phyloP scores from a whole-genome alignment of 2,888 invertebrate species.

The Apodemia duryi region DNA sequence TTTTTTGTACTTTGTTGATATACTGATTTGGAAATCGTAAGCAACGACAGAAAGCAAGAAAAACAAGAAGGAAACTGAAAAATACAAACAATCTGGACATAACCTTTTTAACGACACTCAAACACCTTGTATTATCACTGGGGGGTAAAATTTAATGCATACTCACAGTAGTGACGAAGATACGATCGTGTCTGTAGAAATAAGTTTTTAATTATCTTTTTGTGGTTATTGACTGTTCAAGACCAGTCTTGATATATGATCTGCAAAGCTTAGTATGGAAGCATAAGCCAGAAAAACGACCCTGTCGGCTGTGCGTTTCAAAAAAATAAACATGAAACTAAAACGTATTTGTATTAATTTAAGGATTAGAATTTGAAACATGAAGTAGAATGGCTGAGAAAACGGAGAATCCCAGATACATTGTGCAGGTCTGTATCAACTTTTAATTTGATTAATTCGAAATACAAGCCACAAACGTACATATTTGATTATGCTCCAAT shows the following conservation, averaged over 20 bases:
- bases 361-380: constrained; percentile 53
- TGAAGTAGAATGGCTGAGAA: constrained; percentile 75
- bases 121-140: constrained; percentile 1
- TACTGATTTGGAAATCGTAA: constrained; percentile 38
- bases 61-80: constrained; percentile 1
- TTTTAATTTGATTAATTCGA: constrained; percentile 8
- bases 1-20: constrained; percentile 55
- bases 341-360: constrained; percentile 43
- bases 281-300: not conserved
- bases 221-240: not conserved
- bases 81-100: constrained; percentile 3
- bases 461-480: not conserved
- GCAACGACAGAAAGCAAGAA: constrained; percentile 28
- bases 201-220: not conserved
- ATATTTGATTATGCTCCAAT: not conserved
- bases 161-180: constrained; percentile 18
- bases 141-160: constrained; percentile 8
- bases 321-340: constrained; percentile 43
- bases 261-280: not conserved
- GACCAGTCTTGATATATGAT: not conserved
- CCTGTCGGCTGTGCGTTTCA: not conserved
- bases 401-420: constrained; percentile 83
- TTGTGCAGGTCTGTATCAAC: constrained; percentile 83
- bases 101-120: not conserved
- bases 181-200: constrained; percentile 24